A percentile compares a stretch with the other conserved stretches of the same genome.
These are phyloP conservation scores for Melangyna quadrimaculata DNA, from an alignment of 2,888 invertebrate genomes.

Conservation along the genomic window DNA sequence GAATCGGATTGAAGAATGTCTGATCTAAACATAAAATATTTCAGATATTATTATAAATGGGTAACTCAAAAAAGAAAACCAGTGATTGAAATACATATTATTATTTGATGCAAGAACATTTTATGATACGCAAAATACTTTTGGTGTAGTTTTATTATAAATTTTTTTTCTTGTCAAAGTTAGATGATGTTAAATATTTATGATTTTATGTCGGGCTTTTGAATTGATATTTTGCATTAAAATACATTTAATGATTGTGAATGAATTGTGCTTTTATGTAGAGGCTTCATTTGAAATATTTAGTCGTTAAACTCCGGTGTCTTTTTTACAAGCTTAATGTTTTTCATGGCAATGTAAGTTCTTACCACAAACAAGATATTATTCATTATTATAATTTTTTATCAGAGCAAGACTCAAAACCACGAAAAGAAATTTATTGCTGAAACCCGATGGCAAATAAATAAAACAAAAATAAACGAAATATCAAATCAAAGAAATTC, in stretches of 20 bases:
- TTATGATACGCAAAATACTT: neutral
- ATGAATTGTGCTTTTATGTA: neutral
- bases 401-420: too few species aligned
- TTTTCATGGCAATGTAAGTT: too few species aligned
- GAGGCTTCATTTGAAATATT: neutral
- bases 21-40: slow-evolving; percentile 46
- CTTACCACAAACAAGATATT: too few species aligned
- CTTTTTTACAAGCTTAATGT: neutral
- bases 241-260: too few species aligned
- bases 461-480: too few species aligned
- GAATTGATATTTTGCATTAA: neutral
- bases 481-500: too few species aligned
- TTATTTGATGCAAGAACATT: neutral
- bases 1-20: slow-evolving; percentile 66
- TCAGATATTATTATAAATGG: slow-evolving; percentile 32
- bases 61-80: slow-evolving; percentile 13
- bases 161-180: neutral
- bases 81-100: slow-evolving; percentile 14
- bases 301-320: neutral
- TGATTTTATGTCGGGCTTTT: neutral
- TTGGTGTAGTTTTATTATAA: neutral
- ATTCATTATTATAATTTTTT: too few species aligned
- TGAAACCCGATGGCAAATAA: too few species aligned
- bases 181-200: neutral
- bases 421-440: too few species aligned